Base-by-base conservation (phyloP, 2,888 invertebrate genomes). In the Apamea crenata region DNA sequence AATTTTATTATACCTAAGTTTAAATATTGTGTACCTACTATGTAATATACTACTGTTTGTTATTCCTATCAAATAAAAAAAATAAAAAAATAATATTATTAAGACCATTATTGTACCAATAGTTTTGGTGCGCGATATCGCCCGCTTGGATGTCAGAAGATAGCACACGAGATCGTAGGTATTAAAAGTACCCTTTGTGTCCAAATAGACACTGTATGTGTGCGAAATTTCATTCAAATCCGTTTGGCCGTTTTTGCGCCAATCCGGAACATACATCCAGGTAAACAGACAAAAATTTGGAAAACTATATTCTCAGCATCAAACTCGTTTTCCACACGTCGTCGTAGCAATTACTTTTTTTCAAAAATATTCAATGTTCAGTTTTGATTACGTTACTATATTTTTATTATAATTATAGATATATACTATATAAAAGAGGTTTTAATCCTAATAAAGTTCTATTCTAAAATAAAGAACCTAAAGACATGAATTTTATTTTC, bases 401-500 rank as follows among this genome's bases (percentile, higher is more conserved):
- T n/a, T n/a, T 61, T 32, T 32, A 3, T 32, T 18, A 7, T 2
- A 18, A 7, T 1, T 59, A 10, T 21, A 53, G 53, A 25, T 2
- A 56, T 25, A n/a, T n/a, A n/a, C n/a, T n/a, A n/a, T n/a, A n/a
- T n/a, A 56, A 8, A 59, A 59, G 65, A 21, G 6, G 6, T 25
- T 50, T 25, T 2, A 53, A 53, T 25, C 7, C 18, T n/a, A 36
- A n/a, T 21, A n/a, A 36, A 36, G 7, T 36, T 59, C 3, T 18
- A 7, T 36, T 61, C 16, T 50, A 53, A 32, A 81, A 72, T 61
- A 21, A 12, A 25, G 1, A 12, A 16, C 8, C 4, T 5, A 5
- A 14, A 56, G 4, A 4, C 1, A 47, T 56, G 36, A 56, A 74
- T 74, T 56, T 74, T 36, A 74, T 36, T 44, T 84, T 53, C 21